phyloP scores from a whole-genome alignment of 2,888 invertebrate species.

The Hemaris fuciformis region DNA sequence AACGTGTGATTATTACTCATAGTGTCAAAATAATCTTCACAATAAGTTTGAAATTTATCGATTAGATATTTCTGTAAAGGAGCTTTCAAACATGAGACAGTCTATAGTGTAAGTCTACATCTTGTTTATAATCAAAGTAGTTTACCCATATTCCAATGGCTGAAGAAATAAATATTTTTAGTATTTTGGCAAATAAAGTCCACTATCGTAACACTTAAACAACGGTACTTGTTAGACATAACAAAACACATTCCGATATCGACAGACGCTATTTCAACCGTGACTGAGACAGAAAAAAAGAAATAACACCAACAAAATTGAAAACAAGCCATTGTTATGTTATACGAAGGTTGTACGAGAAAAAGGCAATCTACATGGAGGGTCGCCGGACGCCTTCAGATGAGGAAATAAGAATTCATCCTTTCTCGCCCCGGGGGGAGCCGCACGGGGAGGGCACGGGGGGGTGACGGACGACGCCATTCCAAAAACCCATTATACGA shows the following conservation, averaged over 20 bases:
- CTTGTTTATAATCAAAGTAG: too few species aligned
- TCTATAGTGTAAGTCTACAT: too few species aligned
- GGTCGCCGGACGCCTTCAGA: conserved; percentile 78
- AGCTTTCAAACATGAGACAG: too few species aligned
- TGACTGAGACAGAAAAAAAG: conserved; percentile 39
- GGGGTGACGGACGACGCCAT: conserved; percentile 86
- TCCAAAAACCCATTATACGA: conserved; percentile 87
- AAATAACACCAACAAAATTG: conserved; percentile 73
- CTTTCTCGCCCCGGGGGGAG: conserved; percentile 71
- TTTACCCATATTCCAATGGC: not conserved
- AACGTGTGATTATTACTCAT: too few species aligned
- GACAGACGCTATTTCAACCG: not conserved
- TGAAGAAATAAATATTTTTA: too few species aligned
- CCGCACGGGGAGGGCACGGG: conserved; percentile 52
- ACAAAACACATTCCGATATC: conserved; percentile 1
- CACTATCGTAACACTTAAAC: not conserved
- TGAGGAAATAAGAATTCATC: conserved; percentile 83
- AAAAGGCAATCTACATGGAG: conserved; percentile 81
- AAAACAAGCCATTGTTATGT: conserved; percentile 80
- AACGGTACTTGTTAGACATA: not conserved
- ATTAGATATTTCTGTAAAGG: too few species aligned
- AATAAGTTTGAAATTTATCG: too few species aligned
- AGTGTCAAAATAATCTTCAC: too few species aligned
- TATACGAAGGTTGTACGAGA: conserved; percentile 74
- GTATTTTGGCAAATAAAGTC: too few species aligned